These are phyloP conservation scores for Phylloscopus collybita DNA, from an alignment of 2,797 vertebrate species.

Conservation along the genomic window DNA sequence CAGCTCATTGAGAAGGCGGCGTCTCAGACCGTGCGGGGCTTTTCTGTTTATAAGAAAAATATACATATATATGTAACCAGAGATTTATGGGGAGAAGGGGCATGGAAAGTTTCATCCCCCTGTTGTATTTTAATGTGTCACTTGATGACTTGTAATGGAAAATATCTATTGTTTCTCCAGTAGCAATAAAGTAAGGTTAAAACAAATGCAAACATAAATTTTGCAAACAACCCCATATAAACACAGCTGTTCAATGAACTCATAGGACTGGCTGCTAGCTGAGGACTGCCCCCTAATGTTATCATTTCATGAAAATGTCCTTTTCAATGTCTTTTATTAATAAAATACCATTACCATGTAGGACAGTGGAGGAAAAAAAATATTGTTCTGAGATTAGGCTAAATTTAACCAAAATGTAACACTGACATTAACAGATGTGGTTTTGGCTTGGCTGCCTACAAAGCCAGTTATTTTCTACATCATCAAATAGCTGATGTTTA, in stretches of 20 bases:
- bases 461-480: background rate
- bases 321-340: background rate
- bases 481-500: background rate
- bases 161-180: slow-evolving; percentile 58
- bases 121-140: slow-evolving; percentile 24
- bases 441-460: background rate
- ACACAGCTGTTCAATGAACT: slow-evolving; percentile 50
- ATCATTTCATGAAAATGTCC: background rate
- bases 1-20: background rate
- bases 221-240: slow-evolving; percentile 49
- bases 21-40: fast-evolving
- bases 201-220: slow-evolving; percentile 63
- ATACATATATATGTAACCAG: background rate
- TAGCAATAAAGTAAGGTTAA: slow-evolving; percentile 59
- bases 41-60: background rate
- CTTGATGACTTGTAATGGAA: slow-evolving; percentile 3
- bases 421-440: background rate
- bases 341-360: background rate
- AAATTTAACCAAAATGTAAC: background rate
- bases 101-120: background rate
- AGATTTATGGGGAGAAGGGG: background rate
- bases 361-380: background rate
- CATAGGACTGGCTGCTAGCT: background rate
- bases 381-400: background rate
- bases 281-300: slow-evolving; percentile 62